These are phyloP conservation scores for Agrenia bidenticulata DNA, from an alignment of 2,888 invertebrate genomes.

Conservation along the genomic window DNA sequence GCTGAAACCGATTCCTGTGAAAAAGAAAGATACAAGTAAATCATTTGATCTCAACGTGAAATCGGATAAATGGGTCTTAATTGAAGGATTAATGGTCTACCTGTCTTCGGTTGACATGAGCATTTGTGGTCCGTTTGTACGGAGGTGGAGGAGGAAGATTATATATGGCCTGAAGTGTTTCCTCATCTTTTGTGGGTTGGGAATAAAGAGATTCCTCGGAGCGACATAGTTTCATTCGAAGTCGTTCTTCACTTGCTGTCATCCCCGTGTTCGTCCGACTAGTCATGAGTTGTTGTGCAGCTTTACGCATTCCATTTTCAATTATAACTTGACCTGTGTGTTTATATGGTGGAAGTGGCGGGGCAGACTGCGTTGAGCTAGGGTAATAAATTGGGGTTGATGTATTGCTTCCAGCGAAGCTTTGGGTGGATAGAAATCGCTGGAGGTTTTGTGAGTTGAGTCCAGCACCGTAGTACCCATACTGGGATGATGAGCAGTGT, in stretches of 20 bases:
- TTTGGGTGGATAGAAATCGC: slow-evolving; percentile 50
- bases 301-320: slow-evolving; percentile 53
- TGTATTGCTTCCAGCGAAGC: slow-evolving; percentile 38
- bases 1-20: slow-evolving; percentile 42
- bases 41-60: neutral
- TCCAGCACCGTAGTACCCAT: slow-evolving; percentile 46
- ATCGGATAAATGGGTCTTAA: neutral
- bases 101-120: slow-evolving; percentile 34
- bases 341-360: slow-evolving; percentile 51
- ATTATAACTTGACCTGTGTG: slow-evolving; percentile 43
- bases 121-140: slow-evolving; percentile 31
- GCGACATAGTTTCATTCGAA: slow-evolving; percentile 46
- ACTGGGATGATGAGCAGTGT: slow-evolving; percentile 49
- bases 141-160: slow-evolving; percentile 52
- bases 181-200: slow-evolving; percentile 46
- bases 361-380: slow-evolving; percentile 51
- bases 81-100: slow-evolving; percentile 15
- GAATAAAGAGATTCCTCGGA: slow-evolving; percentile 51
- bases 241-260: slow-evolving; percentile 37
- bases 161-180: slow-evolving; percentile 49
- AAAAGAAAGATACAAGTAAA: slow-evolving; percentile 19
- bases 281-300: slow-evolving; percentile 45
- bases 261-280: slow-evolving; percentile 25
- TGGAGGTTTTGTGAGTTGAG: slow-evolving; percentile 50
- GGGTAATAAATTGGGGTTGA: slow-evolving; percentile 50